Evolutionary conservation across 2,888 invertebrate species (phyloP), one percentile per base, ranked within the genome.

Genomic region (Pocota personata): DNA sequence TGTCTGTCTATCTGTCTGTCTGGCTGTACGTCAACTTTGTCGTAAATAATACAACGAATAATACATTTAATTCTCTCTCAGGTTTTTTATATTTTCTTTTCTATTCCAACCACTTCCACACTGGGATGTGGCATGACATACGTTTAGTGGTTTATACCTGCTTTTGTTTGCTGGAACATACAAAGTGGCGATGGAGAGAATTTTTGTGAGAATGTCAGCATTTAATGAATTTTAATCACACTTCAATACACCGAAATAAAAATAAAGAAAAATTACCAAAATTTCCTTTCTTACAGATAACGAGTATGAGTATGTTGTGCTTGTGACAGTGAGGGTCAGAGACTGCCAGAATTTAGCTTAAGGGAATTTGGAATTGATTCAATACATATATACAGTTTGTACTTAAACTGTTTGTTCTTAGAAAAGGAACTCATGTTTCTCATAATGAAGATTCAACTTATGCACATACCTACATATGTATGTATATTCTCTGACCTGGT

Each of bases 171-270:
- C 24, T 43, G 43, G 40, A 50, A 58, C 8, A 14, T 43, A 55
- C 52, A 48, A 37, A 4, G 35, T 14, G 32, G 14, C 12, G 30
- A 27, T 55, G 7, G 43, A 30, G 10, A 2, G 16, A 19, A 3
- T 62, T 62, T 32, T 69, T 55, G 14, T 55, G 3, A 67, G 8
- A 48, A 19, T 30, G 67, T 60, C 69, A 71, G 78, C 52, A 43
- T 71, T 78, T 71, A 46, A 67, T 79, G 79, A 79, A 79, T 79
- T 79, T 79, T 79, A 79, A 79, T 72, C 64, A 58, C 72, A 64
- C 71, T 64, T 62, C 71, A 60, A 40, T 77, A 43, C 14, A n/a
- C 27, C 43, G 58, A 69, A 69, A 43, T 27, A 57, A 40, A 43
- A 43, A n/a, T 30, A 69, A 24, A 52, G 19, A 52, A 37, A 24